phyloP scores from a whole-genome alignment of 53 echinoderm and acorn worm genomes.

The Echinometra lucunter region DNA sequence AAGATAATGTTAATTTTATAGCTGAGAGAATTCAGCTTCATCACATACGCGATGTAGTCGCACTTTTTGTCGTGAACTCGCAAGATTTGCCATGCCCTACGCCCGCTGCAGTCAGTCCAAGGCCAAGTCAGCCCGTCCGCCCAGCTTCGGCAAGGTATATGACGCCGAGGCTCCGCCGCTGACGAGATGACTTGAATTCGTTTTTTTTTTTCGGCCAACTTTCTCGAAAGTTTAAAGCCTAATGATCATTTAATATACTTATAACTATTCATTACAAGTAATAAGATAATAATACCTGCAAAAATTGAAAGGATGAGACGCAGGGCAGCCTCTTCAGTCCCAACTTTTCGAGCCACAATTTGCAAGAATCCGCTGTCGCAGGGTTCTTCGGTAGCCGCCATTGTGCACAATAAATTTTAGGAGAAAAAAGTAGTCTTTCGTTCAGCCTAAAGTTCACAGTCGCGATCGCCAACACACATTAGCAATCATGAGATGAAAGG shows the following conservation, averaged over 20 bases:
- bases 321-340: slow-evolving; percentile 52
- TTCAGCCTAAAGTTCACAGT: neutral
- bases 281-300: neutral
- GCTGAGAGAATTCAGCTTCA: too few species aligned
- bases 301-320: slow-evolving; percentile 58
- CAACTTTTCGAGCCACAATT: slow-evolving; percentile 54
- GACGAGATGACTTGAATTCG: neutral
- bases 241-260: neutral
- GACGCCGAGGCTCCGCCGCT: too few species aligned
- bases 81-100: too few species aligned
- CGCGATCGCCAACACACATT: neutral
- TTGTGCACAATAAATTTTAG: neutral
- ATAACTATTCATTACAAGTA: neutral
- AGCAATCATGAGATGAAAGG: too few species aligned
- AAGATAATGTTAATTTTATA: too few species aligned
- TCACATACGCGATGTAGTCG: too few species aligned
- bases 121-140: neutral
- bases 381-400: slow-evolving; percentile 10
- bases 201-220: neutral
- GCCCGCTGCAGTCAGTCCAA: too few species aligned
- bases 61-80: too few species aligned
- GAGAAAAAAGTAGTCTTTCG: neutral
- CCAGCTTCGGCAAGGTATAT: neutral
- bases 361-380: slow-evolving; percentile 19
- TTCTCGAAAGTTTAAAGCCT: neutral